Base-by-base conservation (phyloP, 2,113 vertebrate genomes). In the Prionailurus viverrinus region DNA sequence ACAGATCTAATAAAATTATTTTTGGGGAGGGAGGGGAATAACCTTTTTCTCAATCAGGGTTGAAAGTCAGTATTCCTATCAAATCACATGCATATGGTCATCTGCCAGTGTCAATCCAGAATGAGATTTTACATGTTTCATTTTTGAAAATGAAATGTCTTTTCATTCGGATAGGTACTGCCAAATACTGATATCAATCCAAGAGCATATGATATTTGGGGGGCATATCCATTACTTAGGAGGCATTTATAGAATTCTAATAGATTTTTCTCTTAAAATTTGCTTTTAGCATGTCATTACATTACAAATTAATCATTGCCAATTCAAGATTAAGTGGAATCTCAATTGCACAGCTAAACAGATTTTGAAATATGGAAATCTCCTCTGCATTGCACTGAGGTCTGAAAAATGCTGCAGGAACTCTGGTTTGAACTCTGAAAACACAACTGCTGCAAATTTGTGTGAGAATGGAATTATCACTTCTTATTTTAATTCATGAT, bases 61-160 rank as follows among this genome's bases (percentile, higher is more conserved):
- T 91, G 39, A 61, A 61, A 85, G 58, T 76, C 61, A 93, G 48
- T 8, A 11, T 85, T 93, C 29, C 18, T 69, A 71, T 93, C 19
- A 88, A 74, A 69, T 91, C 36, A 63, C 48, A 18, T 87, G 76
- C 31, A 80, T 87, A 88, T 39, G 36, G 84, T 90, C 1, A 29
- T 39, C 41, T 91, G 23, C 63, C 88, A 74, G 91, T 53, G 23
- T 11, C 73, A 65, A 74, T n/a, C 39, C 53, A 71, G 10, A 87
- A 85, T 63, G 65, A 94, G 19, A 93, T 31, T 92, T 95, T 90
- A 39, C n/a, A 3, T 41, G 71, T 82, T 92, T 86, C 3, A 15
- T 61, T 94, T 80, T 76, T 74, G 45, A 95, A 96, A 96, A 87
- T 91, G 29, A 95, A 95, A 66, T 65, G 23, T 19, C 27, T 95